Evolutionary conservation across 35 echinoderm and acorn worm genomes (phyloP), one percentile per base, ranked within the genome.

Genomic region (Lytechinus variegatus): DNA sequence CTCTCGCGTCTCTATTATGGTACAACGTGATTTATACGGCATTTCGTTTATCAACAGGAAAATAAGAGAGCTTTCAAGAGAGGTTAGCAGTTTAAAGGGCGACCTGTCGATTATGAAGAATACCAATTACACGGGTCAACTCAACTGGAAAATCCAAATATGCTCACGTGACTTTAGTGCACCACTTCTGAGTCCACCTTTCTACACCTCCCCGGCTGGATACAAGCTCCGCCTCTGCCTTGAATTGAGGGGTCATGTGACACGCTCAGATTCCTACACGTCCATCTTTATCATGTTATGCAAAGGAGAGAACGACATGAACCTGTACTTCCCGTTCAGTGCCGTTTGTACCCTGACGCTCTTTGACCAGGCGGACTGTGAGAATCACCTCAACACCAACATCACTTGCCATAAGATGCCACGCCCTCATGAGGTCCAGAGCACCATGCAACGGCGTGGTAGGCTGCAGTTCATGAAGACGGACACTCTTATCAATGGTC

Each of bases 391-490:
- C 9, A 91, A 86, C 14, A 97, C 97, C 10, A 96, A 86, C 5
- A 97, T 99, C 29, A 95, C 94, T 9, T 99, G 98, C 92, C 92
- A 95, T 7, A 96, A 99, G 27, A 95, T 99, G 92, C 87, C 97
- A 6, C 91, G 98, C 7, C 92, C 97, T 14, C 92, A 96, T 52
- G 92, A 94, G 56, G 98, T 94, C 0, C 66, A 95, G 21, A 96
- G 88, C 60, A 86, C 96, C 86, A 97, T 95, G 52, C 98, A 97
- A 66, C 95, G 96, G 53, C 94, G 98, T 54, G 98, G 98, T 33
- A 95, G 96, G 13, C 94, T 99, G 27, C 88, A 95, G 16, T 97
- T 97, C 54, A 99, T 99, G 97, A 96, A 97, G 97, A 99, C 97
- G n/a, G 98, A 99, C 29, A 93, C 89, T 19, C 89, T 99, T 9